Conservation (phyloP, 2,113 vertebrate species). For the Paedocypris sp. region DNA sequence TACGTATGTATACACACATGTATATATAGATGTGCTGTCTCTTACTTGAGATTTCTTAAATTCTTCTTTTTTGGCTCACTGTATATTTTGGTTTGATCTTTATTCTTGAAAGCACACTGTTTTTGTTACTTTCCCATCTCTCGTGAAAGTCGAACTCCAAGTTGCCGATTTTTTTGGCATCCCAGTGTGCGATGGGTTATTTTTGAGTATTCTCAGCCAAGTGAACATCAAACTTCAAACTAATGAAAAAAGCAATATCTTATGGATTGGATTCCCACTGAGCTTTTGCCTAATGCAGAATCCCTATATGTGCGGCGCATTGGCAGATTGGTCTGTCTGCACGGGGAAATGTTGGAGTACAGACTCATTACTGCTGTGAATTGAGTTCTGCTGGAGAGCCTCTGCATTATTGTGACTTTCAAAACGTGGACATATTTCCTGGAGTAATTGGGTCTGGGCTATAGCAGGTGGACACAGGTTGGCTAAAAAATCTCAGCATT, state of each 20-base stretch:
- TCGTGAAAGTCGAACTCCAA: neutral
- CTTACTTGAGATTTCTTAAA: too few relatives aligned
- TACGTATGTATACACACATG: too few relatives aligned
- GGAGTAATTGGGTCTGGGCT: slow-evolving; percentile 60
- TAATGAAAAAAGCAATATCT: slow-evolving; percentile 62
- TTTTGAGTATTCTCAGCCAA: slow-evolving; percentile 44
- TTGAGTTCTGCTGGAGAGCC: slow-evolving; percentile 64
- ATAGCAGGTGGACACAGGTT: slow-evolving; percentile 46
- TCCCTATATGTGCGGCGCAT: slow-evolving; percentile 48
- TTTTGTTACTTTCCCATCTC: neutral
- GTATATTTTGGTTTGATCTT: too few relatives aligned
- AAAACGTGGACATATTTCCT: slow-evolving; percentile 54
- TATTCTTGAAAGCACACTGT: too few relatives aligned
- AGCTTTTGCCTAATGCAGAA: slow-evolving; percentile 54
- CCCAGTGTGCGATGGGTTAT: slow-evolving; percentile 48
- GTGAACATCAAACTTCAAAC: slow-evolving; percentile 48
- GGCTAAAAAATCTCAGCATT: slow-evolving; percentile 58
- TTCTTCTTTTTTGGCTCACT: too few relatives aligned
- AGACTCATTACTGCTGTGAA: slow-evolving; percentile 67
- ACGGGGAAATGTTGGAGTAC: slow-evolving; percentile 59
- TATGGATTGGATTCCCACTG: slow-evolving; percentile 51
- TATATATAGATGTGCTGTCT: too few relatives aligned
- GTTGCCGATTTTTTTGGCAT: slow-evolving; percentile 32
- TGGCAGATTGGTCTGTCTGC: slow-evolving; percentile 63
- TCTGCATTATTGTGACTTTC: slow-evolving; percentile 54